These are phyloP conservation scores for Acrocephalus kingi DNA, from an alignment of 2,113 vertebrate genomes.

Conservation along the genomic window DNA sequence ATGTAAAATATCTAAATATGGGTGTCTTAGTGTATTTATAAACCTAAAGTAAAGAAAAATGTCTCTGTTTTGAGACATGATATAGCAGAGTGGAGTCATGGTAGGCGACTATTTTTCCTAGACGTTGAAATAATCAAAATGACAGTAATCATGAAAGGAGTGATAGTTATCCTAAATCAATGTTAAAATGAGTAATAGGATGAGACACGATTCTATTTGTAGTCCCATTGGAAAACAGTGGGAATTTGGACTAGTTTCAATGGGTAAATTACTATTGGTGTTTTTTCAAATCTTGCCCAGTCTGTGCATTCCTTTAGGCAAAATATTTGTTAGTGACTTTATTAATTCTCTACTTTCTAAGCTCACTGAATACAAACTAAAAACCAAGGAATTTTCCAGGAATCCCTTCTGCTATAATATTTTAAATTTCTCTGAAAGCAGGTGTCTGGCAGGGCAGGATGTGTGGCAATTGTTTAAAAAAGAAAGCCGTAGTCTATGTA, in stretches of 20 bases:
- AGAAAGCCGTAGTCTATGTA: background rate
- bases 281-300: background rate
- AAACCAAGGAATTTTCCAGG: background rate
- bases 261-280: background rate
- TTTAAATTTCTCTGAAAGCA: background rate
- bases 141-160: background rate
- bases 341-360: background rate
- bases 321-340: background rate
- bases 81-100: background rate
- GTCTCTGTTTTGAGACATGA: background rate
- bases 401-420: background rate
- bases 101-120: background rate
- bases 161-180: slow-evolving; percentile 2
- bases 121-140: slow-evolving; percentile 6
- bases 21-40: background rate
- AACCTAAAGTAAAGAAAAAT: background rate
- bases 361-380: background rate
- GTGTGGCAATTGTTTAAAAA: background rate
- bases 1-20: background rate
- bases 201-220: background rate
- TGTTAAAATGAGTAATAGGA: background rate
- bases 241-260: background rate
- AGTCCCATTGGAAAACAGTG: background rate
- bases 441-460: background rate
- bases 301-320: background rate